Base-by-base conservation (phyloP, 37 sponge, comb jelly and placozoan species). In the Amphimedon queenslandica region DNA sequence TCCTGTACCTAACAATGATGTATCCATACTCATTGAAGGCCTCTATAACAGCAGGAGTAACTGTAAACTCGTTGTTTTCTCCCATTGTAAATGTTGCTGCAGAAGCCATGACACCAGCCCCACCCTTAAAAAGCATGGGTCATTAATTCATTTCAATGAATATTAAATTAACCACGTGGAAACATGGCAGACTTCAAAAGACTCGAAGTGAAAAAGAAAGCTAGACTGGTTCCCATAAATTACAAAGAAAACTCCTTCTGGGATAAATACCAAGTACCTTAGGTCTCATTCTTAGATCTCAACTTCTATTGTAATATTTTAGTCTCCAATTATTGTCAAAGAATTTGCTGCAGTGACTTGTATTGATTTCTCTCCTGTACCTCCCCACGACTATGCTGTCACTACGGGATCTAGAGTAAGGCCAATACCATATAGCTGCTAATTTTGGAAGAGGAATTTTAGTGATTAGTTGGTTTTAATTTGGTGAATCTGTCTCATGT, bases 301-400 rank as follows among this genome's bases (percentile, higher is more conserved):
- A 38, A 37, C 67, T 66, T 10, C 27, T 61, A 24, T 24, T 58
- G 63, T 16, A 10, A 33, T 30, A 11, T 67, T 69, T 6, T 79
- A 96, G 91, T 80, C 75, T 31, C 90, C 94, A 4, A 40, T 90
- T 23, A 80, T 84, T 2, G 60, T 78, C 24, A 92, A 90, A 68
- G 94, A 96, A 33, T 58, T 64, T 58, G 81, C 81, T 2, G 71
- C 89, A 1, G 86, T 87, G 8, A 71, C 91, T 13, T 74, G 71
- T 31, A 42, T 96, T 27, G 67, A 87, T 42, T 96, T 96, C 61
- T 87, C 88, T 16, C 80, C 81, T 1, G 67, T 67, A 11, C 53
- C 42, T 30, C 92, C 97, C 3, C 73, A 93, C 76, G 84, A 90
- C 63, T 91, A 81, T 78, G 94, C 94, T 21, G 91, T 93, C 0